phyloP scores from a whole-genome alignment of 2,888 invertebrate species.

The Pachliopta kotzebuea region DNA sequence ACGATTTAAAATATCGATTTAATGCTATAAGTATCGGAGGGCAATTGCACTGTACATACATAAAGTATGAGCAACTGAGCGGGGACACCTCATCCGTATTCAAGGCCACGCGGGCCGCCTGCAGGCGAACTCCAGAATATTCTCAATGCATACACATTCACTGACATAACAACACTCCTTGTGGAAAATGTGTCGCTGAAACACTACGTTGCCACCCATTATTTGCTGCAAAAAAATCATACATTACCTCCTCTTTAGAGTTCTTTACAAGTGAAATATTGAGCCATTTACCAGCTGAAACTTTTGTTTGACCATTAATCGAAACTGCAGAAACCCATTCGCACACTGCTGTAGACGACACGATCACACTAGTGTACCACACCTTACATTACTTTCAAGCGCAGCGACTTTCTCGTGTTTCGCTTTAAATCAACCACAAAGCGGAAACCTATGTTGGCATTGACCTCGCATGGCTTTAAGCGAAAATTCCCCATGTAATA shows the following conservation, averaged over 20 bases:
- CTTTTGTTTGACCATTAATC: no score
- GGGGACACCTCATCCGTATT: constrained; percentile 60
- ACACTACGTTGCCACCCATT: background rate
- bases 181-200: constrained; percentile 2
- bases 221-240: background rate
- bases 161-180: constrained; percentile 34
- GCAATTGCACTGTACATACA: constrained; percentile 53
- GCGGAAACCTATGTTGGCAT: background rate
- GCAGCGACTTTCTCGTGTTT: background rate
- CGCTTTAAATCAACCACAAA: background rate
- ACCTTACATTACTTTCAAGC: background rate
- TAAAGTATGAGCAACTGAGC: constrained; percentile 50
- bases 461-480: background rate
- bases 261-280: no score
- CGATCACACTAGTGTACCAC: background rate
- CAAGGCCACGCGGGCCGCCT: constrained; percentile 61
- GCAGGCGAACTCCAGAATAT: constrained; percentile 47
- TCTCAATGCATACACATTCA: constrained; percentile 44
- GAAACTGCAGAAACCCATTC: no score
- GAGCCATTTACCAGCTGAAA: no score
- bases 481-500: background rate
- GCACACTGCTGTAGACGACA: no score
- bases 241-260: background rate
- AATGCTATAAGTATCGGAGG: constrained; percentile 35
- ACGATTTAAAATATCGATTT: constrained; percentile 3